Conservation (phyloP, 2,797 vertebrate species). For the Manis pentadactyla region DNA sequence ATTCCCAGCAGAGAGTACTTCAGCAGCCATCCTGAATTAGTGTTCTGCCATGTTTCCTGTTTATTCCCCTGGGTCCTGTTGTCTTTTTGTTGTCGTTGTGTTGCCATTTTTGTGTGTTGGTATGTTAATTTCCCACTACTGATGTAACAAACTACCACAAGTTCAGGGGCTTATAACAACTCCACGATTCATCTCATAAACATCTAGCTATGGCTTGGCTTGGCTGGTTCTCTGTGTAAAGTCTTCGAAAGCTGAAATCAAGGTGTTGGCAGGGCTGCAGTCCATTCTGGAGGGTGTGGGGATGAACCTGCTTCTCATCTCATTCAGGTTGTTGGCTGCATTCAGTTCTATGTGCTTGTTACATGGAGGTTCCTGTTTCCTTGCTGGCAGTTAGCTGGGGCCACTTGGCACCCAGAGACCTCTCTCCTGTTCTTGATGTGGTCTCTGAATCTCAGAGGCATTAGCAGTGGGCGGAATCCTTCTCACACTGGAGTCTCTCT, state of each 20-base stretch:
- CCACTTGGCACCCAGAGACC: not conserved
- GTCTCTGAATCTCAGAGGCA: not conserved
- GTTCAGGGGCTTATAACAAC: not conserved
- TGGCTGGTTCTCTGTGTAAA: not conserved
- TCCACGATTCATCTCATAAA: not conserved
- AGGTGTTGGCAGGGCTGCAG: not conserved
- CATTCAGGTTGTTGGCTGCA: not conserved
- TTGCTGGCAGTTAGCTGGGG: not conserved
- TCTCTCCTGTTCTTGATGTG: not conserved
- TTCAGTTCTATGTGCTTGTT: not conserved
- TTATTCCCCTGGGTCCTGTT: not conserved
- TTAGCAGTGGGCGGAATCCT: not conserved
- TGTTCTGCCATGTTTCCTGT: not conserved
- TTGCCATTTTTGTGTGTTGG: not conserved
- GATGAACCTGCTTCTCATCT: not conserved
- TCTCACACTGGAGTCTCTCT: not conserved
- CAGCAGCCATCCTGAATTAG: not conserved
- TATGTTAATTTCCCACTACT: constrained; percentile 16
- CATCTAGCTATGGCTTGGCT: not conserved
- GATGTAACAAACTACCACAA: not conserved
- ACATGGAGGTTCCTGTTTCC: not conserved
- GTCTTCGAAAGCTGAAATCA: not conserved
- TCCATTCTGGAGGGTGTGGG: not conserved
- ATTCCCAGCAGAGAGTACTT: not conserved
- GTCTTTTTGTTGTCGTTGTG: not conserved